Evolutionary conservation across 2,113 vertebrate genomes (phyloP), one percentile per base, ranked within the genome.

Genomic region (Ivindomyrus marchei): DNA sequence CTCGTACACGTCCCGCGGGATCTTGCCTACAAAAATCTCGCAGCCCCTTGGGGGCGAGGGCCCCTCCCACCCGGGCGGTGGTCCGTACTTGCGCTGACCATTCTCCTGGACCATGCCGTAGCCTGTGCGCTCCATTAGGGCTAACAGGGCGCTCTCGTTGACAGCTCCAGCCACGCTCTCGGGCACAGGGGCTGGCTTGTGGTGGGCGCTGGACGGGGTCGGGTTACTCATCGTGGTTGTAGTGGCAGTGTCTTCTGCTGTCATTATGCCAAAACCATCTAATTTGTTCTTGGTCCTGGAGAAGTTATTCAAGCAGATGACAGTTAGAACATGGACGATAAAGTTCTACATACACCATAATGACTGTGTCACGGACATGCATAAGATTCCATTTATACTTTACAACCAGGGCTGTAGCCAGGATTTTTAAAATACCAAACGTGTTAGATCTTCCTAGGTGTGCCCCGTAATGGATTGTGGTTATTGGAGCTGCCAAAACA

Each of bases 1-100:
- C 92, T 99, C 98, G 0, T 99, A 99, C 89, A 99, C 98, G 0
- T 99, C 98, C 0, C 98, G 97, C 0, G 98, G 98, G 92, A 99
- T 99, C 95, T 99, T 99, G 77, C 98, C 98, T 89, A 99, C 98
- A 53, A 99, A 99, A 91, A 99, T 98, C 91, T 99, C 98, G 1
- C 98, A 99, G 89, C 98, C 98, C 0, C 98, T 96, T 19, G 96
- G 98, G 3, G 98, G 98, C 77, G 97, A 96, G 1, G 95, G 45
- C 4, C 96, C 97, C 24, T 97, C 98, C 98, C 98, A 99, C 46
- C 97, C 97, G 0, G 98, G 98, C 13, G 98, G 98, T 0, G 98
- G 98, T 0, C 98, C 98, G 0, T 98, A 99, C 93, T 99, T 99
- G 90, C 98, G 97, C 66, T 99, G 98, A 87, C 98, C 98, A 0